A percentile compares a stretch with the other conserved stretches of the same genome.
These are phyloP conservation scores for Furcula furcula DNA, from an alignment of 2,888 invertebrate species.

Conservation along the genomic window DNA sequence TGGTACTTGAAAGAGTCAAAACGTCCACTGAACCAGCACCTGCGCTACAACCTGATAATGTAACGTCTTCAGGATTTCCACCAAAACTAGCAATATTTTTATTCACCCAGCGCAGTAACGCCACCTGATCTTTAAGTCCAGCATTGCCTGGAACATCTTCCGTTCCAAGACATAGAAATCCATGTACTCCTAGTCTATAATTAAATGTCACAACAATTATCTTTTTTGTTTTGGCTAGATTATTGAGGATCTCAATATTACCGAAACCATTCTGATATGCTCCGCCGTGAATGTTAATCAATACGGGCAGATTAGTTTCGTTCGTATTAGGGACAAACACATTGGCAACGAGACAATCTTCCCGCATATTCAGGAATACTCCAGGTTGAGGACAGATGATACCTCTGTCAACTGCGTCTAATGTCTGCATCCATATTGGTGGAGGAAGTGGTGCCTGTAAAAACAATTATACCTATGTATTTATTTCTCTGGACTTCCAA, in stretches of 20 bases:
- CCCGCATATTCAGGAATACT: neutral
- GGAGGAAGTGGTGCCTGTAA: neutral
- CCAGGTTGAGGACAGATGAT: neutral
- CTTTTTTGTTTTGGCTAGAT: constrained; percentile 35
- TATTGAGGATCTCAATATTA: constrained; percentile 30
- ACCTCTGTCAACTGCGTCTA: neutral
- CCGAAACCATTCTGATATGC: constrained; percentile 55
- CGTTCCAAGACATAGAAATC: constrained; percentile 58
- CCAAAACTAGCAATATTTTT: constrained; percentile 53
- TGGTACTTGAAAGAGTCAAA: constrained; percentile 43
- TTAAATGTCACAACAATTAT: constrained; percentile 50
- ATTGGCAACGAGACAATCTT: constrained; percentile 9
- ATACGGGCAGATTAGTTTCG: constrained; percentile 47
- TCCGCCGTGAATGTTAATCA: constrained; percentile 67
- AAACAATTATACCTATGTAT: no score
- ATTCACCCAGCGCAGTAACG: constrained; percentile 49
- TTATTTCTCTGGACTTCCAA: no score
- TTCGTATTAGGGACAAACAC: constrained; percentile 49
- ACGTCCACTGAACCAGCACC: constrained; percentile 51
- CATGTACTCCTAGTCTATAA: constrained; percentile 49
- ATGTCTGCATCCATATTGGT: neutral
- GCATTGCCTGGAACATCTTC: constrained; percentile 56
- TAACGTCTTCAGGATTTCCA: constrained; percentile 57
- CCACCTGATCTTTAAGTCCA: constrained; percentile 61
- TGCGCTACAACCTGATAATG: constrained; percentile 51